These are phyloP conservation scores for Monochamus saltuarius DNA, from an alignment of 1,140 invertebrate genomes.

Conservation along the genomic window DNA sequence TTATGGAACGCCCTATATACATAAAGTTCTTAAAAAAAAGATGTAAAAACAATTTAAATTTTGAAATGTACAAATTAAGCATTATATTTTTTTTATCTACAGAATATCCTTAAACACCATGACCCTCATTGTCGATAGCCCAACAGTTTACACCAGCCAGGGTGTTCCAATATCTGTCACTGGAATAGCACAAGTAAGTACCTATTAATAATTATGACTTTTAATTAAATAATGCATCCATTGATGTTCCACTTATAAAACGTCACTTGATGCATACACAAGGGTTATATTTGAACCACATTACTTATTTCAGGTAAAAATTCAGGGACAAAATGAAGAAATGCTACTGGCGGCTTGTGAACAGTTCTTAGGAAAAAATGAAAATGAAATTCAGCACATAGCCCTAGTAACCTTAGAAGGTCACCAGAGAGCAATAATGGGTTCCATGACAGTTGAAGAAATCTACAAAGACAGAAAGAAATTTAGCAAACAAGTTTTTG, in stretches of 20 bases:
- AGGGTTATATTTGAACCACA: too few relatives aligned
- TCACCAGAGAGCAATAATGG: constrained; percentile 98
- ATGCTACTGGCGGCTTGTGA: constrained; percentile 96
- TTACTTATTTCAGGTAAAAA: constrained; percentile 67
- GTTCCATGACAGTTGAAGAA: constrained; percentile 98
- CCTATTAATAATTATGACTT: constrained; percentile 4
- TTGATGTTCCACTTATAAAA: neutral
- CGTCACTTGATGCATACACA: too few relatives aligned
- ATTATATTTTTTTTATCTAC: constrained; percentile 17
- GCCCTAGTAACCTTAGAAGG: constrained; percentile 95
- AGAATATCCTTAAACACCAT: constrained; percentile 92
- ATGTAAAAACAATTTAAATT: too few relatives aligned
- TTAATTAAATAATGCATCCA: neutral
- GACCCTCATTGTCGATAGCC: constrained; percentile 90
- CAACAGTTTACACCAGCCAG: constrained; percentile 92
- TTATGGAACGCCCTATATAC: too few relatives aligned
- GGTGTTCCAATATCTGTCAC: constrained; percentile 97
- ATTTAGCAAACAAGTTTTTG: constrained; percentile 96
- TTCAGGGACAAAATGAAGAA: constrained; percentile 96
- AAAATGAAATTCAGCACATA: constrained; percentile 88
- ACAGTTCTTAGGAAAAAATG: constrained; percentile 92
- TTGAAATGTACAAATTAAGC: too few relatives aligned
- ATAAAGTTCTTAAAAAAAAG: too few relatives aligned
- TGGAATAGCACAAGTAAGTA: constrained; percentile 87
- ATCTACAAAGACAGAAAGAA: constrained; percentile 99